Evolutionary conservation across 92 coral and sea anemone species (phyloP).

Genomic region (Pocillopora grandis): DNA sequence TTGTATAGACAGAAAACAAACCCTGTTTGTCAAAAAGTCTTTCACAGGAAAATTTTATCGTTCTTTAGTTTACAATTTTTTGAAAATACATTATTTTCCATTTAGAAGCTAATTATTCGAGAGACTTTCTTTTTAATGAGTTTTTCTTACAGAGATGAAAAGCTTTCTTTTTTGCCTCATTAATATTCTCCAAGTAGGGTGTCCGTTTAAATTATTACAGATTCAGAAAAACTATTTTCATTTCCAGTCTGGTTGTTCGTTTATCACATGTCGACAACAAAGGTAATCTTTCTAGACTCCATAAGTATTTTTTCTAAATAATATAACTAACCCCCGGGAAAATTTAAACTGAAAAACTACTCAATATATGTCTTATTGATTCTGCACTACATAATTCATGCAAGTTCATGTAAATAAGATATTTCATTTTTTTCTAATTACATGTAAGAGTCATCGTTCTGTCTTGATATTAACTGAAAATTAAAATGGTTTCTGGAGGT

Average conservation of each 20-base stretch:
- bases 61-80: not conserved
- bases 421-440: not conserved
- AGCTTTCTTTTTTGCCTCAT: slow-evolving; percentile 1
- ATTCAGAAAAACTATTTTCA: not conserved
- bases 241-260: slow-evolving; percentile 3
- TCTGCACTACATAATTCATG: not conserved
- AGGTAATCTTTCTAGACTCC: not conserved
- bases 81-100: slow-evolving; percentile 16
- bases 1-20: no score
- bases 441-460: not conserved
- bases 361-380: not conserved
- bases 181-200: not conserved
- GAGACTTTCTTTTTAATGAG: not conserved
- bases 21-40: no score
- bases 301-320: not conserved
- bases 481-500: not conserved
- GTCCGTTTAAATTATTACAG: slow-evolving; percentile 1
- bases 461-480: slow-evolving; percentile 5
- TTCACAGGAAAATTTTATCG: not conserved
- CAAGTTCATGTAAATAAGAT: not conserved
- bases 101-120: slow-evolving; percentile 11
- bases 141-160: slow-evolving; percentile 11
- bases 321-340: not conserved
- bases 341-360: not conserved
- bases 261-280: slow-evolving; percentile 7